Conservation (phyloP, 2,888 invertebrate genomes). For the Lymantria dispar region DNA sequence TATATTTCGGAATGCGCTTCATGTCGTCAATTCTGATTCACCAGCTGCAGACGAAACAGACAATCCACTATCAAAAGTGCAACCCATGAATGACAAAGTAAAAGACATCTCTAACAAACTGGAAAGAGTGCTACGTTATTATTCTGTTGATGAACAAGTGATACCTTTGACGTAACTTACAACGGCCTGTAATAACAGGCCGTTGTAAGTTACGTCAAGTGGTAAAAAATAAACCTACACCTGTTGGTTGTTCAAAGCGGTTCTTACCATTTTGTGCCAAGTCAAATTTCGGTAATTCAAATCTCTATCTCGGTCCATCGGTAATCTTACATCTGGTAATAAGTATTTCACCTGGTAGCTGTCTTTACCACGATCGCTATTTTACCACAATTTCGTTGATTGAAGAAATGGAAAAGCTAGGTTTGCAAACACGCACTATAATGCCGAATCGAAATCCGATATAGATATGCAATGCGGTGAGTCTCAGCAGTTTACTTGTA, state of each 20-base stretch:
- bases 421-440: background rate
- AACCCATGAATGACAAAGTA: conserved; percentile 1
- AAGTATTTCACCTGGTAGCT: background rate
- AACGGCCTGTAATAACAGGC: too few relatives aligned
- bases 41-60: background rate
- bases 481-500: too few relatives aligned
- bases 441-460: background rate
- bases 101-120: background rate
- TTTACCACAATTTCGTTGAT: background rate
- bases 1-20: conserved; percentile 8
- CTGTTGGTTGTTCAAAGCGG: too few relatives aligned
- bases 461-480: background rate
- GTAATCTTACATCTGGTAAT: background rate
- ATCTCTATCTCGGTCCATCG: background rate
- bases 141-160: background rate
- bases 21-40: conserved; percentile 10
- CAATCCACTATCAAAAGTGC: conserved; percentile 3
- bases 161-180: too few relatives aligned
- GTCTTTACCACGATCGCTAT: background rate
- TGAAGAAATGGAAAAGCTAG: background rate
- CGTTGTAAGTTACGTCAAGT: background rate
- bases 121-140: background rate
- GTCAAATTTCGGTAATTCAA: background rate
- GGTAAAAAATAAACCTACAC: background rate
- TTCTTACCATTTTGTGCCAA: too few relatives aligned